Conservation (phyloP, 2,797 vertebrate genomes). For the Poeciliopsis infans region DNA sequence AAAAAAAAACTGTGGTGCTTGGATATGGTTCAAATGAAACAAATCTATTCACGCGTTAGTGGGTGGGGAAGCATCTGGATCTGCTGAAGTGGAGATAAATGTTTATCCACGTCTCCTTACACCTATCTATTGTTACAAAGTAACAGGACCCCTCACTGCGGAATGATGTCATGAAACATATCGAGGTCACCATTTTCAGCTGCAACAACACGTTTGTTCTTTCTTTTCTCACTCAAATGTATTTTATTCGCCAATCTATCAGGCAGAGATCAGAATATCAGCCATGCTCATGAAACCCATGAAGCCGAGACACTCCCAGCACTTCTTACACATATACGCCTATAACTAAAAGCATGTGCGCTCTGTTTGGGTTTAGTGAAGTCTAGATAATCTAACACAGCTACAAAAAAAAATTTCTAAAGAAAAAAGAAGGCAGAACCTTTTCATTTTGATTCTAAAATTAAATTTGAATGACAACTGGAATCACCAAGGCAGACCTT, state of each 20-base stretch:
- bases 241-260: too few relatives aligned
- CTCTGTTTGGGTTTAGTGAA: not conserved
- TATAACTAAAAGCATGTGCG: not conserved
- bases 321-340: not conserved
- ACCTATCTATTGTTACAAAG: not conserved
- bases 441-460: not conserved
- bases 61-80: constrained; percentile 11
- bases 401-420: not conserved
- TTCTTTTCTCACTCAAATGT: not conserved
- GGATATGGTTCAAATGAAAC: constrained; percentile 27
- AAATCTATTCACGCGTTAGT: constrained; percentile 10
- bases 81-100: not conserved
- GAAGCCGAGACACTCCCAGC: not conserved
- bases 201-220: not conserved
- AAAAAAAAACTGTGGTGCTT: constrained; percentile 8
- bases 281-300: not conserved
- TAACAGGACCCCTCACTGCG: not conserved
- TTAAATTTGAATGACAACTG: not conserved
- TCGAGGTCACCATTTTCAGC: too few relatives aligned
- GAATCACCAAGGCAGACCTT: not conserved
- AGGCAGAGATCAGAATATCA: not conserved
- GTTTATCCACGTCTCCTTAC: not conserved
- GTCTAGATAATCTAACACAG: not conserved
- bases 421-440: not conserved
- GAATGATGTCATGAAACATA: not conserved